Base-by-base conservation (phyloP, 1,140 invertebrate genomes). In the Leptinotarsa lineolata region DNA sequence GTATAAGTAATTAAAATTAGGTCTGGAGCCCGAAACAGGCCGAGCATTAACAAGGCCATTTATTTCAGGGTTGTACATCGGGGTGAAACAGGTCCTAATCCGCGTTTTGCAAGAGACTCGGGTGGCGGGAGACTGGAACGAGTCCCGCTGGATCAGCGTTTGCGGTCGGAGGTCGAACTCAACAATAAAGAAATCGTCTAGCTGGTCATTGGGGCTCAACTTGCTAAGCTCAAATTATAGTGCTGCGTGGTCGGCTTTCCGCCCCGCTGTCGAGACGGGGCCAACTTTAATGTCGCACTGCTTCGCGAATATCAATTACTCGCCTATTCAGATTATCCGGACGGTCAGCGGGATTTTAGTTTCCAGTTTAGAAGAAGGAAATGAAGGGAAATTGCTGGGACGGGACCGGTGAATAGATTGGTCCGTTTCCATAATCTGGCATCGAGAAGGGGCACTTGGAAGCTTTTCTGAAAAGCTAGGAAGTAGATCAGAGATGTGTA, bases 291-390 rank as follows among this genome's bases (percentile, higher is more conserved):
- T 78, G 77, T 74, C 76, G 68, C 73, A 73, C 73, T 74, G 75
- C 77, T 76, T 75, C 59, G 77, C 77, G 77, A 78, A 78, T 78
- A 78, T 78, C 77, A 78, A 78, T 78, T 78, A 78, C 70, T 66
- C 67, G 71, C 74, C 75, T 65, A 65, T 65, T 65, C 63, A 65
- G 24, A 65, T 65, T 65, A 65, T 65, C 39, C 39, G 63, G 4
- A 22, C 18, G 63, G 15, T 22, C 63, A 65, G 63, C 18, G 48
- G 15, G n/a, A 54, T 54, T 54, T 54, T 18, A 16, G 48, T 54
- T 15, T 54, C 48, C 48, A 54, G 48, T 54, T 54, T 54, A 15
- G n/a, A 54, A 54, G 15, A 54, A 16, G n/a, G n/a, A 54, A 54
- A 54, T 16, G 16, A 8, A 54, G 1, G 48, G 48, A 39, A 39